Conservation (phyloP, 2,797 vertebrate species). For the Eremophila alpestris region DNA sequence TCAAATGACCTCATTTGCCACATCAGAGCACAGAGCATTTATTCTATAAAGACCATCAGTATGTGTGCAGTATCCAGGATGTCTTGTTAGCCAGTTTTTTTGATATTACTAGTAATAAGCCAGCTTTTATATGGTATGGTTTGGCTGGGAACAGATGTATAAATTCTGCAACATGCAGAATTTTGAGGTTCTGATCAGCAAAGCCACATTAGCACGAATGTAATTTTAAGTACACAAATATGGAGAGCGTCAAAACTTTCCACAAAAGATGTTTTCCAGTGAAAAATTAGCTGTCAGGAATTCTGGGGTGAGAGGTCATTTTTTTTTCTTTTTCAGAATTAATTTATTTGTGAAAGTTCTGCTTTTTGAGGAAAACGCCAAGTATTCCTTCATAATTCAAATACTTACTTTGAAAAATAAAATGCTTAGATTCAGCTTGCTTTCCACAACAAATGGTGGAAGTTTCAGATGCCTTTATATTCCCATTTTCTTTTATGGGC, state of each 20-base stretch:
- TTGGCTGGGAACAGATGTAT: constrained; percentile 5
- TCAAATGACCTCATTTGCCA: constrained; percentile 68
- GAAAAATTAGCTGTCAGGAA: constrained; percentile 7
- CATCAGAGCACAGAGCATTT: constrained; percentile 62
- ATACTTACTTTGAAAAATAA: constrained; percentile 44
- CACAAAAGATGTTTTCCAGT: not conserved
- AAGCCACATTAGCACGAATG: not conserved
- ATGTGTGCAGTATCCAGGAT: constrained; percentile 15
- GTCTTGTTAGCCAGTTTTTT: constrained; percentile 19
- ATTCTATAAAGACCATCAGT: constrained; percentile 48
- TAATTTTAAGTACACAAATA: not conserved
- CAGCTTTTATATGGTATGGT: constrained; percentile 36
- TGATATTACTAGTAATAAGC: not conserved
- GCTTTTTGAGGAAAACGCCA: constrained; percentile 36
- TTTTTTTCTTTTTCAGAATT: not conserved
- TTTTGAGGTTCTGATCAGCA: not conserved
- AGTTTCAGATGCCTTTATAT: not conserved
- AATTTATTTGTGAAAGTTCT: constrained; percentile 2
- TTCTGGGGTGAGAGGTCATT: not conserved
- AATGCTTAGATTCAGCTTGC: not conserved
- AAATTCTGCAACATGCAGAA: not conserved
- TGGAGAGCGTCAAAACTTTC: not conserved
- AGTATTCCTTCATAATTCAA: constrained; percentile 10
- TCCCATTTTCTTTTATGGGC: not conserved
- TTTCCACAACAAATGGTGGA: not conserved